Percentiles rank a stretch among this genome's conserved stretches.
Conservation (phyloP, 2,113 vertebrate species). For the Gallinago media region DNA sequence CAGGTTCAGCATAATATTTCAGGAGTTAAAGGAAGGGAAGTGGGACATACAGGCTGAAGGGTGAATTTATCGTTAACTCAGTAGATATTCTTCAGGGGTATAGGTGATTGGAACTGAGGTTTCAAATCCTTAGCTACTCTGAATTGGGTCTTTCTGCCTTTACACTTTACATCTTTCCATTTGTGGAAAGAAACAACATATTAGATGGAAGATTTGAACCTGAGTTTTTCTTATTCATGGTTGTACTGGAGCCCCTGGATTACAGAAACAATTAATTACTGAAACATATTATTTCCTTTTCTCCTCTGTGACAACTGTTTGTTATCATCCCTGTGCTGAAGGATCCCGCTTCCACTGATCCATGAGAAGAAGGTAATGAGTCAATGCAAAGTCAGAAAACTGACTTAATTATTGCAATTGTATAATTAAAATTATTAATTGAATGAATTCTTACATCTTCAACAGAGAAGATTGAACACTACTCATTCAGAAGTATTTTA, state of each 20-base stretch:
- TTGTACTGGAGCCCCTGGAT: background rate
- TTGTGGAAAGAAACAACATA: background rate
- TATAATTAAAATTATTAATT: background rate
- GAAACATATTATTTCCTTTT: background rate
- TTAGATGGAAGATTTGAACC: background rate
- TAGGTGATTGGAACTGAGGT: background rate
- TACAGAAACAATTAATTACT: background rate
- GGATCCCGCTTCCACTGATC: accelerated
- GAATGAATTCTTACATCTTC: background rate
- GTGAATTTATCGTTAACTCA: background rate
- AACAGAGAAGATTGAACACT: background rate
- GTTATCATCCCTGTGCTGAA: background rate
- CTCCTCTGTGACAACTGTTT: background rate
- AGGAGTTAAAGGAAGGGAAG: background rate
- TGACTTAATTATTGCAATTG: background rate
- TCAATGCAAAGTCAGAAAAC: background rate
- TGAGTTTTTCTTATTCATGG: background rate
- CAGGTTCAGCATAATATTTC: background rate
- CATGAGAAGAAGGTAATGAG: background rate
- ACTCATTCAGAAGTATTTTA: background rate
- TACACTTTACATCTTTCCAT: background rate
- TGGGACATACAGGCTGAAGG: background rate
- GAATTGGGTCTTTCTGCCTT: background rate
- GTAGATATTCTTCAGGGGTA: background rate
- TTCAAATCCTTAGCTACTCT: background rate